A percentile compares a stretch with the other conserved stretches of the same genome.
phyloP scores from a whole-genome alignment of 1,140 invertebrate genomes.

The Megalopta genalis region DNA sequence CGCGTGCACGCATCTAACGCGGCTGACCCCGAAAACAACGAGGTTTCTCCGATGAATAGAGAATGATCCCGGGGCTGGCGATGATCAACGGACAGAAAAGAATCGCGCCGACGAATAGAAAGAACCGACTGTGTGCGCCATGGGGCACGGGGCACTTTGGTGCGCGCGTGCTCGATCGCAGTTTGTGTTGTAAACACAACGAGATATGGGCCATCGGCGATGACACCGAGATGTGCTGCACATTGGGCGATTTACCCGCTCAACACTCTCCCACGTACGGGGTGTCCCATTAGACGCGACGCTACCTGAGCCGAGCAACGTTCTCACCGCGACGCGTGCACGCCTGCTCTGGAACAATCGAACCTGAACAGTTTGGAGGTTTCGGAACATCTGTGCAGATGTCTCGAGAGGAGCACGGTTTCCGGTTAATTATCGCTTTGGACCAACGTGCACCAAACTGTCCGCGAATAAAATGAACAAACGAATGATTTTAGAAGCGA shows the following conservation, averaged over 20 bases:
- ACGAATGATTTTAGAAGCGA: too few species aligned
- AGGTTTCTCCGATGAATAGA: conserved; percentile 18
- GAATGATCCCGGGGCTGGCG: neutral
- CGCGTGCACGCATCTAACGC: conserved; percentile 1
- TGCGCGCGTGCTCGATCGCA: conserved; percentile 26
- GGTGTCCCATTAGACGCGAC: neutral
- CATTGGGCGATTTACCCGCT: neutral
- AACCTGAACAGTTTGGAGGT: neutral
- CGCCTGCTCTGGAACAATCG: neutral
- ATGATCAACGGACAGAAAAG: neutral
- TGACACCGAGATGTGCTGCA: conserved; percentile 26
- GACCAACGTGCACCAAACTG: too few species aligned
- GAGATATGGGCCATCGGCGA: conserved; percentile 48
- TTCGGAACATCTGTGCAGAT: neutral
- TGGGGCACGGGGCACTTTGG: neutral
- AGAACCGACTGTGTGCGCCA: neutral
- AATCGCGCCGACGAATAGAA: neutral
- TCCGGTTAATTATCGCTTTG: neutral
- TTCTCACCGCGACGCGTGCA: too few species aligned
- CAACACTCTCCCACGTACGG: neutral
- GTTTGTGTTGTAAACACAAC: conserved; percentile 50
- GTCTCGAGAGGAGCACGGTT: neutral
- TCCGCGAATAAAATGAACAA: too few species aligned
- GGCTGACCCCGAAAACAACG: conserved; percentile 37
- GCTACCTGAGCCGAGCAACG: neutral